These are phyloP conservation scores for Ridgeia piscesae DNA, from an alignment of 1,140 invertebrate genomes.

Conservation along the genomic window DNA sequence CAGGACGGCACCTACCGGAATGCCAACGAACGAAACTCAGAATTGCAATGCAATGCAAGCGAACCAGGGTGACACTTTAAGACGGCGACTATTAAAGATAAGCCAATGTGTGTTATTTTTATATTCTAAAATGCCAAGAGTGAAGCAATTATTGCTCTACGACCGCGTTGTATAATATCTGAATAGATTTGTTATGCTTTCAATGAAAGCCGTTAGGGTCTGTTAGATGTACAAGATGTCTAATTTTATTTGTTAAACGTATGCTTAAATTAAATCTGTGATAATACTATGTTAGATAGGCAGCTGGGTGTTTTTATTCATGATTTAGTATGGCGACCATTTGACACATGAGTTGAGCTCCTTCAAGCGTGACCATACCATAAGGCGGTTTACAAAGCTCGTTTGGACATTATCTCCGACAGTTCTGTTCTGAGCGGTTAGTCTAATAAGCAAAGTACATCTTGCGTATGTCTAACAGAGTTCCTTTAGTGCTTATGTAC, in stretches of 20 bases:
- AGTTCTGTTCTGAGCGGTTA: background rate
- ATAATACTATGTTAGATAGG: background rate
- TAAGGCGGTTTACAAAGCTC: background rate
- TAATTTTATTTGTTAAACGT: background rate
- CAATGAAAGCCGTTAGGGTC: background rate
- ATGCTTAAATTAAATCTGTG: background rate
- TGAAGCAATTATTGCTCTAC: background rate
- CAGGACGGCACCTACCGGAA: background rate
- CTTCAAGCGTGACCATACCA: background rate
- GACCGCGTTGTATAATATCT: background rate
- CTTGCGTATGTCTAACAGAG: background rate
- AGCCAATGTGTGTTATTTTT: background rate
- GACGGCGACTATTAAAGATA: background rate
- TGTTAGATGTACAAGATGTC: background rate
- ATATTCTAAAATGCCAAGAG: conserved; percentile 1
- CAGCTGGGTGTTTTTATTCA: background rate
- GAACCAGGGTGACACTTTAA: background rate
- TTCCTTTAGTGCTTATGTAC: background rate
- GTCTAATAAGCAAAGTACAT: background rate
- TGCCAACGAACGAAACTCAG: background rate
- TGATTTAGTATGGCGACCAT: background rate
- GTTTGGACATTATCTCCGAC: background rate
- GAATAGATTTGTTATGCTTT: background rate
- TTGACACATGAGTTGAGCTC: background rate
- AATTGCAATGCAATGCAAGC: background rate